Evolutionary conservation across 2,888 invertebrate genomes (phyloP), one percentile per base, ranked within the genome.

Genomic region (Spatulosminthurus flaviceps): DNA sequence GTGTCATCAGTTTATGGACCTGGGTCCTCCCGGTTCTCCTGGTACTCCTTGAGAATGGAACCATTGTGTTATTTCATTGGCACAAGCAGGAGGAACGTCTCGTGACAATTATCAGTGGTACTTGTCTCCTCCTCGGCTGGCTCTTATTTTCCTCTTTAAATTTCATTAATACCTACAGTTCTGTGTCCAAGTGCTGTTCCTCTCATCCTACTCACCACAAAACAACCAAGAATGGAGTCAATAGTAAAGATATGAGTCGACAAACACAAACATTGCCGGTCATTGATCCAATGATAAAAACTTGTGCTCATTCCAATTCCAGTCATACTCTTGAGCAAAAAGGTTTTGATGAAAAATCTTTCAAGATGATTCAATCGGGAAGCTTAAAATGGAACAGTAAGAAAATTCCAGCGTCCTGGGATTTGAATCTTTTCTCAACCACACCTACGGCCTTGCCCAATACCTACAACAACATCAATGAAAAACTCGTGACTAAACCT

Each of bases 21-120:
- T 73, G 84, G 80, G 70, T 80, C 61, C 81, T 85, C 81, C 85
- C 84, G 75, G 82, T 83, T 34, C 41, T 82, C 0, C 79, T 84
- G 7, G 79, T 81, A 0, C 43, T 81, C 2, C 79, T 81, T 24
- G 85, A 85, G 80, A 84, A 84, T 73, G 76, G 81, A 24, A 64
- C 80, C 24, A 81, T 83, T 72, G 80, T 82, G 64, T 60, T 83
- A 66, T 83, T 79, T 80, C 81, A 83, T 79, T 82, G 79, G 78
- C 69, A 79, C 34, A 70, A 79, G 19, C 26, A 77, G 41, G 77
- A 79, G 34, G 77, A 81, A 11, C 74, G 61, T 13, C 29, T 81
- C 41, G 79, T 83, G 19, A 80, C 80, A n/a, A 75, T 81, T 28
- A 43, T 79, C 21, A 82, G 78, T 79, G 82, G 80, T 66, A 60